Conservation (phyloP, 2,113 vertebrate species). For the Patagioenas fasciata region DNA sequence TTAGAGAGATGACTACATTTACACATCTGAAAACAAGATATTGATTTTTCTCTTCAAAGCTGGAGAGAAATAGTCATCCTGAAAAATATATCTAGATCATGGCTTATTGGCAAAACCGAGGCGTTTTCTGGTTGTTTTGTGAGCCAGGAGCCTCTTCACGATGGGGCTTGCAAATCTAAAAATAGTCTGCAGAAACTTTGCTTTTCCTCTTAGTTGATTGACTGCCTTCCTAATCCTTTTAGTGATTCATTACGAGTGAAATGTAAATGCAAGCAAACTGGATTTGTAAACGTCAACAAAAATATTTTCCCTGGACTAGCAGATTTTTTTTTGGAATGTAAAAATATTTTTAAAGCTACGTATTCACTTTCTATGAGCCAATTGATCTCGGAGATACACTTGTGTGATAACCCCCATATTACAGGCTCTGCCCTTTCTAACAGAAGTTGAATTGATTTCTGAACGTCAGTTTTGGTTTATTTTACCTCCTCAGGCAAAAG, state of each 20-base stretch:
- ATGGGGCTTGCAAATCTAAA: constrained; percentile 3
- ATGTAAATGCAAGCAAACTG: background rate
- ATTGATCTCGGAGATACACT: background rate
- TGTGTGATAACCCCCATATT: background rate
- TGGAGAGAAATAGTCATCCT: constrained; percentile 59
- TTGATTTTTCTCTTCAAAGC: constrained; percentile 76
- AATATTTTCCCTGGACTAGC: background rate
- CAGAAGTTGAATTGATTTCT: background rate
- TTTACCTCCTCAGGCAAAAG: background rate
- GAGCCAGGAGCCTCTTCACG: background rate
- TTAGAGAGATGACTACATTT: constrained; percentile 79
- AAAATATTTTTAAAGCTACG: background rate
- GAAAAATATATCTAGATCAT: constrained; percentile 52
- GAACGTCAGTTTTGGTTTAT: background rate
- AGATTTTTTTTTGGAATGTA: background rate
- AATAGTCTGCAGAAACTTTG: constrained; percentile 22
- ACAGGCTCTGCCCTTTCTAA: background rate
- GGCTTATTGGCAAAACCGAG: background rate
- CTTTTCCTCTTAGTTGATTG: background rate
- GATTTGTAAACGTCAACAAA: background rate
- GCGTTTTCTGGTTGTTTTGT: background rate
- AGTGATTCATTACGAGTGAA: constrained; percentile 20
- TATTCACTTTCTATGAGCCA: background rate
- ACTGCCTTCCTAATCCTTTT: constrained; percentile 37
- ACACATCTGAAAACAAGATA: constrained; percentile 83